Evolutionary conservation across 2,888 invertebrate species (phyloP), one percentile per base, ranked within the genome.

Genomic region (Ectemnius cavifrons): DNA sequence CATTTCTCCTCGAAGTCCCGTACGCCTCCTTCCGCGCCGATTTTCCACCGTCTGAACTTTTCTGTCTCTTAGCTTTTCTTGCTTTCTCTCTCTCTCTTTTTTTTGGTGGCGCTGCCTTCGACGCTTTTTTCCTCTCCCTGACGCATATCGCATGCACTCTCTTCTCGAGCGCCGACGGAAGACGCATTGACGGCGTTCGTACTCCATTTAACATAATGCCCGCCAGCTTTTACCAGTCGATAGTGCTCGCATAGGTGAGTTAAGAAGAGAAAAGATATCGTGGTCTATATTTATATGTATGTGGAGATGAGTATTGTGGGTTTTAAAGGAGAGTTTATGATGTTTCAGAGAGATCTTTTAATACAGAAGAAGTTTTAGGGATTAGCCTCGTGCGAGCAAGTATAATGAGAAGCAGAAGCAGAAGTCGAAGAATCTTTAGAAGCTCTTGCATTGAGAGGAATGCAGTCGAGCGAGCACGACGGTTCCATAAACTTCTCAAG

Each of bases 401-500:
- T 6, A 52, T 52, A 52, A 59, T 63, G 49, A 58, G 49, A 62
- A 58, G 47, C 58, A 58, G 67, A 58, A 37, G 45, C 64, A 46
- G 18, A 52, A 57, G 45, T 37, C 14, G 58, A 23, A 52, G 60
- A 49, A 56, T 27, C 60, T 49, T 63, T 63, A 4, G 8, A 27
- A 46, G 49, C 60, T 60, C 60, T 60, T 37, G 71, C 67, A 63
- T 37, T 23, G 49, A 28, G 70, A 18, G 37, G 59, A 69, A 63
- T 68, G 65, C 56, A 37, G 62, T 5, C 11, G 16, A 5, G 23
- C 27, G 20, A 3, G 5, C 23, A 46, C 60, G 46, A 58, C 56
- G 37, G 69, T 70, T 75, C 73, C 52, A 73, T 69, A 75, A 80
- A 76, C 67, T 73, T 75, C 70, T 73, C 46, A 58, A 58, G 27